A percentile compares a stretch with the other conserved stretches of the same genome.
Evolutionary conservation across 1,140 invertebrate genomes (phyloP).

Genomic region (Hesperophylax magnus): DNA sequence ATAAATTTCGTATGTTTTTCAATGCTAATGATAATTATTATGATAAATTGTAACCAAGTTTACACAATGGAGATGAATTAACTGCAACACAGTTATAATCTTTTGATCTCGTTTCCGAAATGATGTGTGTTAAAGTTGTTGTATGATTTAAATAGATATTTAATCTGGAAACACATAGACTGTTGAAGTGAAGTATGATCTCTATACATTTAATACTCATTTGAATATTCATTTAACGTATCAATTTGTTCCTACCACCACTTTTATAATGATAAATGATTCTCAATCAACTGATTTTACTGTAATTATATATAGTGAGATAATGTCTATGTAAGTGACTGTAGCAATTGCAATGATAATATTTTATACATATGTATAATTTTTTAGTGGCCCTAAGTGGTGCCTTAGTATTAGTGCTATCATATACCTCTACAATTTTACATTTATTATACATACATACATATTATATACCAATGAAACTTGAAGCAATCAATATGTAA

Average conservation of each 20-base stretch:
- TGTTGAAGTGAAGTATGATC: conserved; percentile 34
- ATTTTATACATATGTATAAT: conserved; percentile 7
- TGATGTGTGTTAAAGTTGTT: conserved; percentile 3
- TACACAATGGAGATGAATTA: conserved; percentile 1
- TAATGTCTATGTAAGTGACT: conserved; percentile 25
- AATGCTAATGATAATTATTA: conserved; percentile 3
- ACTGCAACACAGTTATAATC: background rate
- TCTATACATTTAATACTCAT: conserved; percentile 41
- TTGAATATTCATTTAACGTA: conserved; percentile 26
- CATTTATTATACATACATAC: background rate
- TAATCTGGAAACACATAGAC: conserved; percentile 26
- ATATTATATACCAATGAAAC: conserved; percentile 20
- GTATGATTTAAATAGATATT: conserved; percentile 22
- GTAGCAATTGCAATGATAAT: conserved; percentile 24
- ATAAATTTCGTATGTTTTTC: background rate
- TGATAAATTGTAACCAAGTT: background rate
- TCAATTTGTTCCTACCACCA: conserved; percentile 29
- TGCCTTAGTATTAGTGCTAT: conserved; percentile 41
- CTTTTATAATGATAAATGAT: conserved; percentile 25
- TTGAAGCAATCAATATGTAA: conserved; percentile 24
- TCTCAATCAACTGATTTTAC: conserved; percentile 25
- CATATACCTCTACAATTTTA: conserved; percentile 37
- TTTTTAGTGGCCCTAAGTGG: conserved; percentile 33
- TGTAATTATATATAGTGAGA: conserved; percentile 2
- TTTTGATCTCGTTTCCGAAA: conserved; percentile 27